Evolutionary conservation across 1,140 invertebrate species (phyloP), one percentile per base, ranked within the genome.

Genomic region (Subanguina moxae): DNA sequence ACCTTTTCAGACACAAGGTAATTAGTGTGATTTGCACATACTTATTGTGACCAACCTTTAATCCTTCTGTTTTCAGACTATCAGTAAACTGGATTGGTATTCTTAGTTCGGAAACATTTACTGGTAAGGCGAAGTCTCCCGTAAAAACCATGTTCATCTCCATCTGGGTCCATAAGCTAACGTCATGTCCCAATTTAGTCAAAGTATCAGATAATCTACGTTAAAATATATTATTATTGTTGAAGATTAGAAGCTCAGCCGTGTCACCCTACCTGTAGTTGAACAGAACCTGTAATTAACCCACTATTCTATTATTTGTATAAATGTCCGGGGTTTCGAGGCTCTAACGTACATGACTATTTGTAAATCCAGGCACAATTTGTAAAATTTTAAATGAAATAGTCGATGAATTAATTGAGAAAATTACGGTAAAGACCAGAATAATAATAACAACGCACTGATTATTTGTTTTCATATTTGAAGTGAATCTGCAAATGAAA

Each of bases 351-450:
- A 82, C 77, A 72, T 82, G 80, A 59, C 72, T 76, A 62, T 82
- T 82, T 0, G 81, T 82, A 46, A 83, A 83, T 19, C 80, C 80
- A 0, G 79, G 79, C 8, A 81, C 79, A 71, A 81, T 81, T 75
- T 81, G 79, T 8, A 81, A 67, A 32, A 81, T 82, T 21, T 56
- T 64, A 25, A 70, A 43, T 28, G 21, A 45, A 70, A 11, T 48
- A 48, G 32, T 11, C 11, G 32, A 3, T 38, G 32, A 38, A 38
- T 38, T 38, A n/a, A 38, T 38, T 5, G 3, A 38, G 32, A 11
- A 38, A 38, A 38, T 38, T 5, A 38, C 11, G 32, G 11, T 38
- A 38, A 5, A 38, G 32, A 38, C 32, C 3, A 5, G 32, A 3
- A 3, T 38, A 5, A 38, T 38, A 38, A 11, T 38, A 38, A 38